Percentiles rank a stretch among this genome's conserved stretches.
Conservation (phyloP, 2,113 vertebrate genomes). For the Carassius carassius region DNA sequence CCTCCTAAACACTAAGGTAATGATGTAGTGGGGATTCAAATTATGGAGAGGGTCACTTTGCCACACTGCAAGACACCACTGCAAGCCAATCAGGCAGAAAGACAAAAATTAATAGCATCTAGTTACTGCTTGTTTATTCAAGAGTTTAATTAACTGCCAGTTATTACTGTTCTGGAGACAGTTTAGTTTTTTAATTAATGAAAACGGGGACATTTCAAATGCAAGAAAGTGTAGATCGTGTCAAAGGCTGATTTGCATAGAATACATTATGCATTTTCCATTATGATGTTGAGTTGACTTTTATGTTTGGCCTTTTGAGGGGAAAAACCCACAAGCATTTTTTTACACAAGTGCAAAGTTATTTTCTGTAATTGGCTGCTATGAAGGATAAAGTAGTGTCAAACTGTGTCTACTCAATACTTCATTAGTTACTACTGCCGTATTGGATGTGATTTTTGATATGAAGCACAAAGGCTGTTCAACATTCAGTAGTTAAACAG, state of each 20-base stretch:
- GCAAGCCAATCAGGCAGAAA: constrained; percentile 33
- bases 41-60: constrained; percentile 43
- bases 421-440: background rate
- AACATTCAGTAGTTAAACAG: background rate
- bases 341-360: background rate
- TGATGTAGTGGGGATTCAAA: constrained; percentile 22
- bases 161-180: constrained; percentile 41
- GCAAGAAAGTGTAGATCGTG: background rate
- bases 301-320: background rate
- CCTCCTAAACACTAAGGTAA: background rate
- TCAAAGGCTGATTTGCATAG: background rate
- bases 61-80: constrained; percentile 20
- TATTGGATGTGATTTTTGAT: constrained; percentile 30
- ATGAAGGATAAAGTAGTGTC: background rate
- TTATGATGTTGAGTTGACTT: background rate
- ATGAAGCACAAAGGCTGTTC: background rate
- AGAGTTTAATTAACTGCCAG: constrained; percentile 41
- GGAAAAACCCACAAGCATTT: background rate
- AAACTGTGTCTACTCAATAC: background rate
- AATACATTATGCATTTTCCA: constrained; percentile 1
- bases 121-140: constrained; percentile 42
- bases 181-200: background rate
- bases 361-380: background rate
- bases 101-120: constrained; percentile 28
- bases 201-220: constrained; percentile 2